Evolutionary conservation across 2,888 invertebrate genomes (phyloP).

Genomic region (Nezara viridula): DNA sequence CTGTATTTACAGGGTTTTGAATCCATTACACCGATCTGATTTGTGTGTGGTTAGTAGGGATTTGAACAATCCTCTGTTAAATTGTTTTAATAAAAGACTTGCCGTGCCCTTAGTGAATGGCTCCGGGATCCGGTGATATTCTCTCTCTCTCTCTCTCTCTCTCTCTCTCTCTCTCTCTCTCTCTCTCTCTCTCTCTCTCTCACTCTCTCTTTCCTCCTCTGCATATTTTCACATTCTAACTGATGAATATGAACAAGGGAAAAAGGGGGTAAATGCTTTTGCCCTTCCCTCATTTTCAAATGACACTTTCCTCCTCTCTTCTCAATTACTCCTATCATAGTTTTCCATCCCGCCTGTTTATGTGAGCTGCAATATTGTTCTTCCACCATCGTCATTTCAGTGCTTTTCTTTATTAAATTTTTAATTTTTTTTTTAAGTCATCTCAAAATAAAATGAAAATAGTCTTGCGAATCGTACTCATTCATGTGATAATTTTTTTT

Average conservation of each 20-base stretch:
- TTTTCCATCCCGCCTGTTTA: background rate
- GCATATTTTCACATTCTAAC: constrained; percentile 35
- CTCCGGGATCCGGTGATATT: background rate
- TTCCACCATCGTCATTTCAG: background rate
- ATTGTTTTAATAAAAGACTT: constrained; percentile 26
- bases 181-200: background rate
- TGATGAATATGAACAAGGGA: constrained; percentile 18
- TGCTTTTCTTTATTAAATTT: background rate
- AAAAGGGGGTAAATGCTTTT: constrained; percentile 1
- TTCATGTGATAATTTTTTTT: too few relatives aligned
- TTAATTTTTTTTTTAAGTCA: background rate
- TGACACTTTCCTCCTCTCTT: constrained; percentile 18
- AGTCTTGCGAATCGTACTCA: too few relatives aligned
- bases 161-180: background rate
- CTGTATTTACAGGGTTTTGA: constrained; percentile 27
- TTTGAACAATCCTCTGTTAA: background rate
- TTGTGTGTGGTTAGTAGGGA: background rate
- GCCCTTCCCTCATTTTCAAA: constrained; percentile 3
- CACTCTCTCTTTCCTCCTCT: background rate
- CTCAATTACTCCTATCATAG: constrained; percentile 24
- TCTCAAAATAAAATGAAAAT: too few relatives aligned
- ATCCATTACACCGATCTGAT: constrained; percentile 36
- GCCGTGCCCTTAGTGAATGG: background rate
- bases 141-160: background rate
- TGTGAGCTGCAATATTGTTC: background rate